Percentiles rank a stretch among this genome's conserved stretches.
Evolutionary conservation across 1,140 invertebrate genomes (phyloP).

Genomic region (Lasioglossum baleicum): DNA sequence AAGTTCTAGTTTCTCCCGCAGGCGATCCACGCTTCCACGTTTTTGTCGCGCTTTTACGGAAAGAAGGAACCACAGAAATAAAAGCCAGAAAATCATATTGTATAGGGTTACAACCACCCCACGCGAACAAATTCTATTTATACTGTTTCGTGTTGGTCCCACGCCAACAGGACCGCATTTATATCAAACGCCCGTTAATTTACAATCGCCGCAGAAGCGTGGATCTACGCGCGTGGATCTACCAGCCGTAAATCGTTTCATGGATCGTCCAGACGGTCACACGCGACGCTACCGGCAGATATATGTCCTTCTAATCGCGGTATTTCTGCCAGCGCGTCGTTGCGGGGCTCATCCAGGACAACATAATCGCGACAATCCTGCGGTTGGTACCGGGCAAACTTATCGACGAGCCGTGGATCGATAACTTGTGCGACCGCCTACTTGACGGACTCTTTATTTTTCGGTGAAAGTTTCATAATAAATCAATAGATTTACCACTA

Average conservation of each 20-base stretch:
- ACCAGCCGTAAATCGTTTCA: slow-evolving; percentile 36
- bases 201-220: slow-evolving; percentile 33
- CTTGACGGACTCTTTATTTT: slow-evolving; percentile 16
- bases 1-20: slow-evolving; percentile 19
- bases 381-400: slow-evolving; percentile 16
- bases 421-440: slow-evolving; percentile 40
- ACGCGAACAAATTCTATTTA: slow-evolving; percentile 31
- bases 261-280: slow-evolving; percentile 16
- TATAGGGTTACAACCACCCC: slow-evolving; percentile 32
- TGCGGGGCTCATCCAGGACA: slow-evolving; percentile 7
- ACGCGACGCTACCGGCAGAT: slow-evolving; percentile 20
- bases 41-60: slow-evolving; percentile 35
- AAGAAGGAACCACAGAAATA: slow-evolving; percentile 23
- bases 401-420: slow-evolving; percentile 36
- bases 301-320: slow-evolving; percentile 41
- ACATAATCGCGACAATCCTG: slow-evolving; percentile 39
- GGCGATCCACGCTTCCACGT: slow-evolving; percentile 9
- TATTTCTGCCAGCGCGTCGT: slow-evolving; percentile 25
- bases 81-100: slow-evolving; percentile 29
- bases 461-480: not conserved
- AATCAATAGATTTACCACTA: slow-evolving; percentile 35
- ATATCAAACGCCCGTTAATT: slow-evolving; percentile 45
- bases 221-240: slow-evolving; percentile 6
- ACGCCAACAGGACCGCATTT: slow-evolving; percentile 38
- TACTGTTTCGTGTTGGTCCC: slow-evolving; percentile 37